Conservation (phyloP, 2,888 invertebrate genomes). For the Thecocarcelia acutangulata region DNA sequence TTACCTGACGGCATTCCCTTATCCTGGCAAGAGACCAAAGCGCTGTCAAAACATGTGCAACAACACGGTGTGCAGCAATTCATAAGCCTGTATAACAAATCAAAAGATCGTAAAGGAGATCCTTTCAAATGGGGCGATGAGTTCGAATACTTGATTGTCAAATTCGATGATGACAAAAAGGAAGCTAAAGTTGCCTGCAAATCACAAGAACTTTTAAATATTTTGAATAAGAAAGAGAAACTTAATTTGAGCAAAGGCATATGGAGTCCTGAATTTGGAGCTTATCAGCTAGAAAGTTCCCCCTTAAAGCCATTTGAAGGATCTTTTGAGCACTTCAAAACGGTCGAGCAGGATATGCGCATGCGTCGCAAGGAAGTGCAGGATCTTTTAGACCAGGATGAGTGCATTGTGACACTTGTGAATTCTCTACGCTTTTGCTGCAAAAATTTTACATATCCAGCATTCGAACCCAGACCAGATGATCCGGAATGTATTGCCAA, state of each 20-base stretch:
- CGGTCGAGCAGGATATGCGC: conserved; percentile 98
- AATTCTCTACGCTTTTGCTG: conserved; percentile 97
- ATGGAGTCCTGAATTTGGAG: conserved; percentile 99
- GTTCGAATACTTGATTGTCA: conserved; percentile 97
- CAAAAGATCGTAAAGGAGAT: conserved; percentile 95
- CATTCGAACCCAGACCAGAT: conserved; percentile 84
- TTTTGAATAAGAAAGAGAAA: conserved; percentile 91
- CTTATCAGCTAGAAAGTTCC: conserved; percentile 99
- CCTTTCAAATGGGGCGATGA: conserved; percentile 99
- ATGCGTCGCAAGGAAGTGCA: conserved; percentile 91
- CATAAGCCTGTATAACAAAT: conserved; percentile 93
- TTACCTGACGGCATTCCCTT: conserved; percentile 96
- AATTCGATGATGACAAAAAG: conserved; percentile 93
- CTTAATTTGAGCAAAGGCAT: conserved; percentile 86
- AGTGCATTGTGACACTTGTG: conserved; percentile 94
- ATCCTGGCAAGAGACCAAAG: conserved; percentile 97
- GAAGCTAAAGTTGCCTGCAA: conserved; percentile 92
- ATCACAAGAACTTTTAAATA: conserved; percentile 89
- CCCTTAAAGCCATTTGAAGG: conserved; percentile 98
- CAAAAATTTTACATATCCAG: conserved; percentile 92
- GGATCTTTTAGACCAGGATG: conserved; percentile 88
- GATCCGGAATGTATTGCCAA: conserved; percentile 88
- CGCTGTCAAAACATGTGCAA: conserved; percentile 93
- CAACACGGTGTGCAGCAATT: conserved; percentile 98
- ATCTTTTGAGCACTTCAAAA: conserved; percentile 96